Evolutionary conservation across 37 sponge, comb jelly and placozoan species (phyloP), one percentile per base, ranked within the genome.

Genomic region (Chondrilla cf. caribensis): DNA sequence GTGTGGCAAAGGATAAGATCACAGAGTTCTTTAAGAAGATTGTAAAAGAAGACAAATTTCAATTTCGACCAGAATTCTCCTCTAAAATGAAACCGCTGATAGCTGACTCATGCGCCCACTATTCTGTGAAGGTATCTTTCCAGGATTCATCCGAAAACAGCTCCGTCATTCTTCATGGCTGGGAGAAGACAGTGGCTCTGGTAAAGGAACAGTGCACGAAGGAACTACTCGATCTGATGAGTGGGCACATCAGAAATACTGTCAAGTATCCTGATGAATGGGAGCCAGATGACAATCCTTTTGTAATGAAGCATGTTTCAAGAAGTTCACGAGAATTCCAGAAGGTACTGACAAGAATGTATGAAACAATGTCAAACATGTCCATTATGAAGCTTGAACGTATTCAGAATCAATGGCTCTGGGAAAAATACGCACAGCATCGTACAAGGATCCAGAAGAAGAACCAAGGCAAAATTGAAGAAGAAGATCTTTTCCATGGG

Each of bases 401-500:
- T 14, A 84, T 93, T 25, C 94, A 93, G 82, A 93, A 89, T 67
- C 15, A 28, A 11, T 73, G 55, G 66, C 80, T 93, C 19, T 89
- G 90, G 90, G 58, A 71, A 21, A 81, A 73, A 33, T 93, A 87
- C 65, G 32, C 41, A 14, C 77, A 90, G 7, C 75, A 80, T 32
- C 79, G 73, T 32, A 41, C 75, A 29, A 81, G 54, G 11, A 89
- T 93, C 78, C 18, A 51, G 36, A 29, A 79, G 60, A 87, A 84
- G 60, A 93, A 87, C 41, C 26, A 59, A 2, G 82, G 82, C n/a
- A 37, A 26, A 3, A 70, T 80, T 8, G 83, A 87, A 41, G 94
- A 93, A 77, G 62, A 73, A 35, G 35, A 54, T 38, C 78, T 93
- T 6, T 93, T 84, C 47, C 94, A 93, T 60, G 94, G 94, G 3